These are phyloP conservation scores for Sesamia inferens DNA, from an alignment of 2,888 invertebrate species.

Conservation along the genomic window DNA sequence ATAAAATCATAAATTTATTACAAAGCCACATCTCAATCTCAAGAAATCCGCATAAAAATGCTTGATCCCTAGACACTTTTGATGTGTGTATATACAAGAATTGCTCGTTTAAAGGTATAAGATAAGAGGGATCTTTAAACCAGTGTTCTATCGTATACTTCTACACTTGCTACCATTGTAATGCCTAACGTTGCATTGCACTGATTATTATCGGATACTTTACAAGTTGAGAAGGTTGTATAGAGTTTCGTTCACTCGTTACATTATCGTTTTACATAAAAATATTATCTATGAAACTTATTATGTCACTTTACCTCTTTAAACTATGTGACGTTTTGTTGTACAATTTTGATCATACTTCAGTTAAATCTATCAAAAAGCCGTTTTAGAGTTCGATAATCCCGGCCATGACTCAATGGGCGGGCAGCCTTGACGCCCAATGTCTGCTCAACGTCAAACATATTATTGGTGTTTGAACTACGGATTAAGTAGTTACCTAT, in stretches of 20 bases:
- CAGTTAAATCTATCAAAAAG: conserved; percentile 11
- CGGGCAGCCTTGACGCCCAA: conserved; percentile 33
- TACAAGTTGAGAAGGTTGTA: conserved; percentile 8
- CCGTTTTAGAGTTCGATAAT: conserved; percentile 33
- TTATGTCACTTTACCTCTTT: background rate
- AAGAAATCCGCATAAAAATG: too few relatives aligned
- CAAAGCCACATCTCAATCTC: too few relatives aligned
- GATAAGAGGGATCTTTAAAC: conserved; percentile 1
- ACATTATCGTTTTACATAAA: conserved; percentile 2
- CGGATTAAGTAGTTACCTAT: conserved; percentile 25
- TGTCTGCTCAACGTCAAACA: conserved; percentile 50
- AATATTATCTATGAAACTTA: background rate
- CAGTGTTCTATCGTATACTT: background rate
- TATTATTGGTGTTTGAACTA: conserved; percentile 54
- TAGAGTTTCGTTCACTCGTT: conserved; percentile 16
- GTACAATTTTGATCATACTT: background rate
- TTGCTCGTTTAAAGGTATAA: too few relatives aligned
- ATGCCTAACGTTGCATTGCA: conserved; percentile 5
- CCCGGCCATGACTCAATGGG: conserved; percentile 42
- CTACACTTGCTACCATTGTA: background rate
- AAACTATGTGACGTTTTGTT: background rate
- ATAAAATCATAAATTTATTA: too few relatives aligned
- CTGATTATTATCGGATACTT: conserved; percentile 29
- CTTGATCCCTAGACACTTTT: too few relatives aligned
- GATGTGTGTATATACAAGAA: too few relatives aligned